Base-by-base conservation (phyloP, 2,113 vertebrate species). In the Numida meleagris region DNA sequence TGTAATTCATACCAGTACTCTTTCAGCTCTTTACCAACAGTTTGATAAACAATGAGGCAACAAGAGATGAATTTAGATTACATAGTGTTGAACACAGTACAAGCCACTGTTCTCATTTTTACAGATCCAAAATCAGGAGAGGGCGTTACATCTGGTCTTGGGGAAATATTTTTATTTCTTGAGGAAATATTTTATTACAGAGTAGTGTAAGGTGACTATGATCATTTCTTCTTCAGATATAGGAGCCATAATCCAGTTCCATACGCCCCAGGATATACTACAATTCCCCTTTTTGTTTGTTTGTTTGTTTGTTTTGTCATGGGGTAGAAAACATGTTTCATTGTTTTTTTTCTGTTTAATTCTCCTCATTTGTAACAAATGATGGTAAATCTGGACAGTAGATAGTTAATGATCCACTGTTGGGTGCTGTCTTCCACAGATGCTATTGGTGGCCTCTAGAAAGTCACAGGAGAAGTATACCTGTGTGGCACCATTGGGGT, bases 251-350 rank as follows among this genome's bases (percentile, higher is more conserved):
- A 72, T 45, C 8, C 23, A 43, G 3, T 55, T 84, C 62, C 63
- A 57, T 7, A 74, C n/a, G n/a, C 7, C 9, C 3, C 15, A 25
- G 12, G 5, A 58, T 53, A 74, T 87, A 4, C 10, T 84, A 10
- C 19, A 4, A 63, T 75, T 82, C 16, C 11, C 4, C 55, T 53
- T 80, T 23, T 2, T 3, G 24, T 86, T 79, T 36, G 8, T n/a
- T n/a, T 16, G 40, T 66, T 36, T 38, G 6, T 33, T 50, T 72
- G 53, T 3, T 19, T 67, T 81, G 70, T 45, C 42, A 14, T 57
- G 10, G 3, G 2, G 0, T 43, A 15, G 5, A 40, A 2, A 6
- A 23, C 1, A 1, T 58, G 2, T 45, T 76, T n/a, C 10, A 21
- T 3, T 0, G 9, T 4, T 4, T 55, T 66, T 82, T 70, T 86